Base-by-base conservation (phyloP, 2,113 vertebrate species). In the Cyprinodon tularosa region DNA sequence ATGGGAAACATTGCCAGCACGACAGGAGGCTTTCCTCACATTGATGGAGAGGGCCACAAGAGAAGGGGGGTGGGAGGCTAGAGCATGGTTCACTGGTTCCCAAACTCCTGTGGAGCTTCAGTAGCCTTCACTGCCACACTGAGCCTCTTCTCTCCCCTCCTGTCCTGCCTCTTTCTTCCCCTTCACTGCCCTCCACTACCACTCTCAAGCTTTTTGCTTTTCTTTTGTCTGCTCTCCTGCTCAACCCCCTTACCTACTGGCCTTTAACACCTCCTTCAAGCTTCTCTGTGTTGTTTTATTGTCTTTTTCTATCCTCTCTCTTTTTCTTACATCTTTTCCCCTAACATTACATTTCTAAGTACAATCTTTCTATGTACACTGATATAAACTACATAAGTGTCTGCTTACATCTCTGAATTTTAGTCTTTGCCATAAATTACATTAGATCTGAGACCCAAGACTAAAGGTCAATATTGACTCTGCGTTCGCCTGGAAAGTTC, bases 21-120 rank as follows among this genome's bases (percentile, higher is more conserved):
- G 57, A 88, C 90, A 76, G 92, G 89, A 91, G 89, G 88, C 76
- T 90, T 90, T 91, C 89, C 89, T 93, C 91, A 89, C 89, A 87
- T 74, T 89, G 80, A 91, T 82, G 86, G 78, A 88, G 86, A 78
- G 84, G 86, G 85, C 73, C 78, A 38, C 36, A 65, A 80, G 83
- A 59, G 69, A 73, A 71, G 80, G 76, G 62, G 47, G 57, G 37
- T n/a, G 62, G 76, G 76, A 78, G 77, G 67, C 69, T 72, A 68
- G 60, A 78, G 72, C 77, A 91, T 81, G 90, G 86, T 90, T 91
- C 88, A 90, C 77, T 89, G 86, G 77, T 90, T 93, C 90, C 84
- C 89, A 90, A 91, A 91, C 90, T 91, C 90, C 91, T 91, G 91
- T 84, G 75, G 91, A 85, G 91, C 85, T 90, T 89, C 90, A 86